Conservation (phyloP, 2,888 invertebrate species). For the Drosophila paramelanica region DNA sequence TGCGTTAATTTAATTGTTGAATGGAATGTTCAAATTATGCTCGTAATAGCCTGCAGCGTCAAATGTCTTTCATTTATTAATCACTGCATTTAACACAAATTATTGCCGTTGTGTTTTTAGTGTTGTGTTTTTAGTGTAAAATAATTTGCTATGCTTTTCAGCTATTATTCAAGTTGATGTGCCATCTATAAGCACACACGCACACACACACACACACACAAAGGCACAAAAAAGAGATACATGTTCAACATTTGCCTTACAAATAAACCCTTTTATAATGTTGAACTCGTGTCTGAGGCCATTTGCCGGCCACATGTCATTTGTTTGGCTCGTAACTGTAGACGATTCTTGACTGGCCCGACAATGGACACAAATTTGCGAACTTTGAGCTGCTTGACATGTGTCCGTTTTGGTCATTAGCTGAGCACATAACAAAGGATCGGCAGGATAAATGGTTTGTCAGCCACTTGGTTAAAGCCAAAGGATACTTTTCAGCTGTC, state of each 20-base stretch:
- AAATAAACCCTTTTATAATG: slow-evolving; percentile 39
- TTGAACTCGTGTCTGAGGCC: slow-evolving; percentile 17
- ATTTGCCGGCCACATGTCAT: slow-evolving; percentile 43
- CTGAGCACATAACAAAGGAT: slow-evolving; percentile 38
- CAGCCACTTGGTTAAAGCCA: slow-evolving; percentile 6
- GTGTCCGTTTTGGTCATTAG: slow-evolving; percentile 48
- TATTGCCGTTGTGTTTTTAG: slow-evolving; percentile 19
- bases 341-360: slow-evolving; percentile 20
- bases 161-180: slow-evolving; percentile 53
- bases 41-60: slow-evolving; percentile 7
- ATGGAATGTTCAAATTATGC: slow-evolving; percentile 4
- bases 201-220: slow-evolving; percentile 7
- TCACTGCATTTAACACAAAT: slow-evolving; percentile 23
- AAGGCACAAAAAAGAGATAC: background rate
- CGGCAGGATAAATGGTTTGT: slow-evolving; percentile 22
- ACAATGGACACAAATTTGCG: slow-evolving; percentile 55
- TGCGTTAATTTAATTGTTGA: slow-evolving; percentile 9
- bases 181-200: slow-evolving; percentile 19
- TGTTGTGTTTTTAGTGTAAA: slow-evolving; percentile 29
- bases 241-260: slow-evolving; percentile 8
- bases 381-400: slow-evolving; percentile 47
- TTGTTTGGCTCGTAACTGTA: slow-evolving; percentile 26
- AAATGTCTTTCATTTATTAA: slow-evolving; percentile 38
- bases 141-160: slow-evolving; percentile 18
- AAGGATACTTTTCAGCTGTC: background rate